Conservation (phyloP, 2,888 invertebrate genomes). For the Drosophila anomelani region DNA sequence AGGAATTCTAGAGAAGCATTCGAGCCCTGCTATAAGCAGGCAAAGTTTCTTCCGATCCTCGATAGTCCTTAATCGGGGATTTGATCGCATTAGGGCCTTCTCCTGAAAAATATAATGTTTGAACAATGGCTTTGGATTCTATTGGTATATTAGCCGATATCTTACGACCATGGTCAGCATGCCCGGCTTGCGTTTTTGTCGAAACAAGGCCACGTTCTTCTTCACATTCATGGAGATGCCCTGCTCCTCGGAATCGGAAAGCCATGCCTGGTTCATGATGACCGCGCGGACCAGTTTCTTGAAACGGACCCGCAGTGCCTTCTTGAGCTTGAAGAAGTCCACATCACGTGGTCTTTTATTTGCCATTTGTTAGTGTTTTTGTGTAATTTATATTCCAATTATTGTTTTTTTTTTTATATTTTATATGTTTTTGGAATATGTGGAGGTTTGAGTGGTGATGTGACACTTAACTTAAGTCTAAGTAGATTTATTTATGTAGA, state of each 20-base stretch:
- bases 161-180: constrained; percentile 59
- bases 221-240: constrained; percentile 59
- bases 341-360: constrained; percentile 13
- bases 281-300: constrained; percentile 49
- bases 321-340: constrained; percentile 21
- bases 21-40: constrained; percentile 87
- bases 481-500: neutral
- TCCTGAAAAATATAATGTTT: constrained; percentile 84
- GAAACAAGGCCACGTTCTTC: constrained; percentile 63
- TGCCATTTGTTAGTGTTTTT: constrained; percentile 10
- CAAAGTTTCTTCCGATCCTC: constrained; percentile 87
- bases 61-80: constrained; percentile 86
- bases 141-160: too few species aligned
- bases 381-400: neutral
- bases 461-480: neutral
- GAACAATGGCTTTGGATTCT: too few species aligned
- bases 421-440: neutral
- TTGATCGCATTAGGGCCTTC: constrained; percentile 87
- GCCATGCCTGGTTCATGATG: constrained; percentile 50
- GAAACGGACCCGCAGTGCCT: constrained; percentile 48
- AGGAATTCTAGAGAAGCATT: constrained; percentile 88
- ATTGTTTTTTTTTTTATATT: neutral
- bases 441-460: too few species aligned
- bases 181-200: constrained; percentile 64
- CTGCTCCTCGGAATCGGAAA: constrained; percentile 52